Base-by-base conservation (phyloP, 2,888 invertebrate species). In the Strigamia maritima region DNA sequence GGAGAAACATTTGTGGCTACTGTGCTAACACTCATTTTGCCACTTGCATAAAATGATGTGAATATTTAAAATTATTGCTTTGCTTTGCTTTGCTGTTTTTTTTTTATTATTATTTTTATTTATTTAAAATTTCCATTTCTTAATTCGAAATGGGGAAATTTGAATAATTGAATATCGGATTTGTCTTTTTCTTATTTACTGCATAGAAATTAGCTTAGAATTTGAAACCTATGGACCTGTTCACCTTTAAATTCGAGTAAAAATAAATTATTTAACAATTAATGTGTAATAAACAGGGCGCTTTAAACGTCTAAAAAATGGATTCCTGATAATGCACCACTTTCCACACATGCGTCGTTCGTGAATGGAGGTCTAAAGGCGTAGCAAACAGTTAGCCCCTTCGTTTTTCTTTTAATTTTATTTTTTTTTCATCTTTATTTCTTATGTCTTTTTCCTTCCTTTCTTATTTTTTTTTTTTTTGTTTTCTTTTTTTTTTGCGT, bases 1-100 rank as follows among this genome's bases (percentile, higher is more conserved):
- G 26, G 28, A 70, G 70, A 70, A 70, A 70, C 70, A 70, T 70
- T 70, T 70, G 70, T 28, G 70, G 70, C 70, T 70, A 70, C 70
- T 70, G 26, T 16, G 70, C 70, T 70, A 28, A 70, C 70, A 70
- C 70, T 26, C 28, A 70, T 70, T 70, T 70, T 28, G 14, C 70
- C 70, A 70, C 70, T 28, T 26, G 22, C 54, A 54, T 6, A 28
- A 28, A 70, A 70, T 28, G 70, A 70, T 12, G 70, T 70, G 70
- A 70, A 70, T 70, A 70, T 70, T 70, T 70, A 70, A 70, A 19
- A 19, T n/a, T 22, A 19, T 54, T 54, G n/a, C n/a, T 19, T 6
- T 19, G 19, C 19, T 54, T 54, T 22, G 8, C 16, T 54, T 0
- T 19, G 54, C n/a, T 19, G n/a, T 28, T 26, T 40, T 40, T 8